A percentile compares a stretch with the other conserved stretches of the same genome.
phyloP scores from a whole-genome alignment of 2,113 vertebrate species.

The Python bivittatus region DNA sequence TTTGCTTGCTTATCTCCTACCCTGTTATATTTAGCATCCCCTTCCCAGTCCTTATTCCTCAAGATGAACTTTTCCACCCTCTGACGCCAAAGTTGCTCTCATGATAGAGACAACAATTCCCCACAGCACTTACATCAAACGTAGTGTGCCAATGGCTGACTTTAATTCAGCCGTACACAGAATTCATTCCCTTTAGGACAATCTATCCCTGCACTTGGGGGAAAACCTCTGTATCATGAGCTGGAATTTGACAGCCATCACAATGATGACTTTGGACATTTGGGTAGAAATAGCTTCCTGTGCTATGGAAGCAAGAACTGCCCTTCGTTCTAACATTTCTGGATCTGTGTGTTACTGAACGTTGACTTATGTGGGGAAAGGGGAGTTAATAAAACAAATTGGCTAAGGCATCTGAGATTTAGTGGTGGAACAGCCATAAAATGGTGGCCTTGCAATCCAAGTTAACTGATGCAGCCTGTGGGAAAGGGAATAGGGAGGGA shows the following conservation, averaged over 20 bases:
- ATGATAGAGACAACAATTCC: conserved; percentile 40
- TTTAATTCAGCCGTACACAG: conserved; percentile 37
- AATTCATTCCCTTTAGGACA: conserved; percentile 36
- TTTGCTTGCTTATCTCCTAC: conserved; percentile 31
- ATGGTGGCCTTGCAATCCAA: not conserved
- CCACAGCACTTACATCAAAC: conserved; percentile 9
- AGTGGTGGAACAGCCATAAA: not conserved
- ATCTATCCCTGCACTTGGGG: conserved; percentile 45
- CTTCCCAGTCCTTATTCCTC: conserved; percentile 36
- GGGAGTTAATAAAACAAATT: not conserved
- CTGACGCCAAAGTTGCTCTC: conserved; percentile 6
- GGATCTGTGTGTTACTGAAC: not conserved
- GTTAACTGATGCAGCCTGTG: not conserved
- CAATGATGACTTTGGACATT: conserved; percentile 29
- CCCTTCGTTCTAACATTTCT: not conserved
- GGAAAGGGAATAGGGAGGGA: too few species aligned
- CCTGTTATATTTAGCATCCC: conserved; percentile 31
- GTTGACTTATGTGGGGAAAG: not conserved
- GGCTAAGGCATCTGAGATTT: not conserved
- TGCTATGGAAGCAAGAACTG: not conserved
- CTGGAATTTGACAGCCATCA: conserved; percentile 46
- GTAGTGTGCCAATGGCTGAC: conserved; percentile 39
- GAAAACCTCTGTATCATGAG: conserved; percentile 44
- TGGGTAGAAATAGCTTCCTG: not conserved
- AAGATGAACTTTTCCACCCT: conserved; percentile 33